Base-by-base conservation (phyloP, 64 coral and sea anemone species). In the Stichodactyla helianthus region DNA sequence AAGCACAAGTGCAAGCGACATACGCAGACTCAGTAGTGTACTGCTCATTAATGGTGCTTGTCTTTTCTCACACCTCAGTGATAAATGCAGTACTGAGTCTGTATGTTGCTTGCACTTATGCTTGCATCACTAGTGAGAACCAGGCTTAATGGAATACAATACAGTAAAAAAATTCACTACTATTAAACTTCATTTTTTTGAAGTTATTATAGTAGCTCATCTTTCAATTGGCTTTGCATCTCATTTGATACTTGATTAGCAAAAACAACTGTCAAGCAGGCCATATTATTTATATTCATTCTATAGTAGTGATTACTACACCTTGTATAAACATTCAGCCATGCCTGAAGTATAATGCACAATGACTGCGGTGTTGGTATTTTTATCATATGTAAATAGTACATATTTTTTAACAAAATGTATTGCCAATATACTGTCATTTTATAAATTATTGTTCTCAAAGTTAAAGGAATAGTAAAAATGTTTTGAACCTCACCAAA, bases 391-490 rank as follows among this genome's bases (percentile, higher is more conserved):
- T 92, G 90, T 92, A 92, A 83, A 92, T 92, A 92, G 84, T 92
- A 60, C 84, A 83, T 92, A 92, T 92, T 92, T 92, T 91, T 92
- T 63, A 92, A 82, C 77, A 84, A 91, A 87, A 77, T 92, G 90
- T 87, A 92, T 65, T 79, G 64, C 79, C 53, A 79, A 87, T 58
- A 74, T 74, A 92, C 86, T 85, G 79, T 77, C 78, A 87, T 92
- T 92, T 92, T 92, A 92, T 92, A 92, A 92, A 92, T 92, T 92
- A 92, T 92, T 90, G 84, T 86, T 92, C 71, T 74, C 90, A 87
- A 86, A 82, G 85, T 82, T 92, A 83, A 92, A 92, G 90, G 90
- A 87, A 92, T 82, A 79, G 77, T 87, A 92, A 92, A 87, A 44
- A 76, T 87, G 90, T 71, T 87, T 92, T 87, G 59, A 92, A 82